Base-by-base conservation (phyloP, 2,113 vertebrate species). In the Maccullochella peelii region DNA sequence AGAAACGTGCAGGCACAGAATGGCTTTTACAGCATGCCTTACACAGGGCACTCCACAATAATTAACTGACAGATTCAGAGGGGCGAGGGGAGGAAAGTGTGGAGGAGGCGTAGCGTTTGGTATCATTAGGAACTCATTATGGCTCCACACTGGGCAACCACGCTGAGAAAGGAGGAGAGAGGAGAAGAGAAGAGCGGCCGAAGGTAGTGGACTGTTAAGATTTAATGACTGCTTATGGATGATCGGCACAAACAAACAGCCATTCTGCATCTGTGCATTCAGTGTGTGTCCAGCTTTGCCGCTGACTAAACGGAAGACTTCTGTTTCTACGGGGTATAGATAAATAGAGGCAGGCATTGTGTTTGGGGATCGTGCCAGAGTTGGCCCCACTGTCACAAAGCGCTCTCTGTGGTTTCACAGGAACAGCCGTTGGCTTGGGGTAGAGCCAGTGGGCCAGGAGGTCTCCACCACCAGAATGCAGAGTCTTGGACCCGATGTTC, bases 331-430 rank as follows among this genome's bases (percentile, higher is more conserved):
- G 83, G 82, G 68, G 57, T 21, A 20, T 14, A 74, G 83, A 84
- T 70, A 88, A 89, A 94, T 68, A 93, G 63, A 92, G 70, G 85
- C 80, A 4, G 73, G 42, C 90, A 94, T 94, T 95, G 94, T 94
- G 79, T 79, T 27, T n/a, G 21, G 33, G 68, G 84, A 85, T 67
- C 1, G 33, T 6, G 58, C 91, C 87, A 91, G 80, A 89, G 72
- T 83, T 10, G 79, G 73, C 85, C 92, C 82, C 84, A 21, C 73
- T 8, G 76, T 71, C 91, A 95, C 94, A 96, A 95, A 94, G 94
- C 87, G 0, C 81, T 61, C 89, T 93, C 92, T 95, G 94, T 94
- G 91, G 82, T 76, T 89, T 88, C 81, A 84, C 77, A 55, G 83
- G 49, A 88, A 88, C 79, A 84, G 78, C 58, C 50, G 38, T 69